Conservation (phyloP, 1,140 invertebrate genomes). For the honey bee (Apis mellifera) region Amel_HAv3.1 CM009933.2:5998501-5999000, state of each 20-base stretch:
- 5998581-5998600: background rate
- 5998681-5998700: constrained; percentile 62
- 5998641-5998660: constrained; percentile 30
- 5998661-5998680: constrained; percentile 37
- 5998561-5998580: constrained; percentile 21
- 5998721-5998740: constrained; percentile 38
- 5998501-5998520: constrained; percentile 69
- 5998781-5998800: constrained; percentile 35
- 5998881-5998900: background rate
- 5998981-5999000: no score
- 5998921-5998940: no score
- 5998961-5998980: no score
- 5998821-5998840: background rate
- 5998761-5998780: constrained; percentile 54
- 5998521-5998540: constrained; percentile 70
- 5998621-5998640: background rate
- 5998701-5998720: constrained; percentile 57
- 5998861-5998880: constrained; percentile 39
- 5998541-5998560: constrained; percentile 54
- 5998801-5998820: constrained; percentile 32
- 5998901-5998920: no score
- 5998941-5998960: no score
- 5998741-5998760: constrained; percentile 39
- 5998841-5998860: background rate
- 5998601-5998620: constrained; percentile 4